Conservation (phyloP, 2,797 vertebrate species). For the Betta splendens region DNA sequence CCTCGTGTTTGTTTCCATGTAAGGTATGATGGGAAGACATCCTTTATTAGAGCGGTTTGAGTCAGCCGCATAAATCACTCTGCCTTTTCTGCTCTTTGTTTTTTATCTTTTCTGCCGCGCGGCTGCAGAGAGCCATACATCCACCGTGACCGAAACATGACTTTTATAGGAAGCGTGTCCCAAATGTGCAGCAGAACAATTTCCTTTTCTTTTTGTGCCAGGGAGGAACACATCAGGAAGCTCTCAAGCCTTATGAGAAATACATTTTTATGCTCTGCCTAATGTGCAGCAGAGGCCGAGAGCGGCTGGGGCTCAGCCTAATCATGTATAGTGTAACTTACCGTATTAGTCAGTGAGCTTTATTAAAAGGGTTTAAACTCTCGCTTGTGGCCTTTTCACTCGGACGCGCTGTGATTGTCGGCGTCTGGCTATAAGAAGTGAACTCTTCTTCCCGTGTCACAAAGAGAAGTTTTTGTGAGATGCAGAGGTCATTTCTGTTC, state of each 20-base stretch:
- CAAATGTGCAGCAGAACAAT: slow-evolving; percentile 60
- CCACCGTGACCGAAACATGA: slow-evolving; percentile 28
- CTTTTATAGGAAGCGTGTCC: slow-evolving; percentile 63
- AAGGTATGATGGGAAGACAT: slow-evolving; percentile 73
- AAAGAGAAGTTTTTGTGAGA: not conserved
- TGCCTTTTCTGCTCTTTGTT: slow-evolving; percentile 42
- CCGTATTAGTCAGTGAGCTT: slow-evolving; percentile 33
- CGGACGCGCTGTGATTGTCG: slow-evolving; percentile 22
- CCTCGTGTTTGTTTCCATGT: slow-evolving; percentile 75
- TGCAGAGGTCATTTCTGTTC: slow-evolving; percentile 22
- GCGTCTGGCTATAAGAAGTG: slow-evolving; percentile 15
- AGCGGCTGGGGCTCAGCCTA: slow-evolving; percentile 59
- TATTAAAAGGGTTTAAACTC: slow-evolving; percentile 37
- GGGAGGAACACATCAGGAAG: slow-evolving; percentile 72
- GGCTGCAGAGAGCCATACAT: slow-evolving; percentile 43
- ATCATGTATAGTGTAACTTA: slow-evolving; percentile 56
- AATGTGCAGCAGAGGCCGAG: slow-evolving; percentile 65
- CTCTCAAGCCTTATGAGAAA: slow-evolving; percentile 75
- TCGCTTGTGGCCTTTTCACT: slow-evolving; percentile 14
- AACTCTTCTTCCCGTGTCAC: slow-evolving; percentile 20
- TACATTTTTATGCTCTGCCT: slow-evolving; percentile 75
- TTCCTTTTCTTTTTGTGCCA: slow-evolving; percentile 44
- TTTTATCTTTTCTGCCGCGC: slow-evolving; percentile 52
- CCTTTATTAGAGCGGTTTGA: slow-evolving; percentile 58
- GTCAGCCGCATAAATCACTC: slow-evolving; percentile 74